A percentile compares a stretch with the other conserved stretches of the same genome.
These are phyloP conservation scores for Ecdyonurus torrentis DNA, from an alignment of 2,888 invertebrate genomes.

Conservation along the genomic window DNA sequence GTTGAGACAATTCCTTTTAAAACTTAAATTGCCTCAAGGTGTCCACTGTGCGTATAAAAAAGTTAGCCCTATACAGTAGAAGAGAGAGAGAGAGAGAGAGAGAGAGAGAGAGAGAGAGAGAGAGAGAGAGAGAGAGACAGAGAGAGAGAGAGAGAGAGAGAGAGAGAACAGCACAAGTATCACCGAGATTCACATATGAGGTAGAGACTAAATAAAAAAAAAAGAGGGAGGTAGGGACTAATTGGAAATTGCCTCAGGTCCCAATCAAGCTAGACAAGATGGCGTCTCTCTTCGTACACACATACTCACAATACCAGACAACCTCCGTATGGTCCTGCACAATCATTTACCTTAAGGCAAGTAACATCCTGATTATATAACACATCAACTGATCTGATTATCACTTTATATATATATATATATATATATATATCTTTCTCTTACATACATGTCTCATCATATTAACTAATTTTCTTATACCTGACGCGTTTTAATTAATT, in stretches of 20 bases:
- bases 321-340: neutral
- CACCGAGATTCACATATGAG: neutral
- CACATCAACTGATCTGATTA: no score
- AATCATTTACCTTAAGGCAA: no score
- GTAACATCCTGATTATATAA: no score
- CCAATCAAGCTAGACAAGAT: conserved; percentile 5
- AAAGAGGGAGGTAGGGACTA: conserved; percentile 2
- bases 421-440: no score
- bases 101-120: neutral
- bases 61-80: neutral
- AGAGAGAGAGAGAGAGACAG: neutral
- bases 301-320: neutral
- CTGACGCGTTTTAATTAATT: no score
- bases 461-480: no score
- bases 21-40: neutral
- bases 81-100: neutral
- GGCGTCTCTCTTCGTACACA: no score
- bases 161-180: neutral
- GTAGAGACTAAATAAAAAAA: neutral
- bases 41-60: neutral
- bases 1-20: neutral
- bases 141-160: neutral
- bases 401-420: no score
- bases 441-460: no score
- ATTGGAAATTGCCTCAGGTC: conserved; percentile 6